Base-by-base conservation (phyloP, 30 jellyfish, hydroid and myxozoan genomes). In the Aurelia aurita complex sp. Pacific region DNA sequence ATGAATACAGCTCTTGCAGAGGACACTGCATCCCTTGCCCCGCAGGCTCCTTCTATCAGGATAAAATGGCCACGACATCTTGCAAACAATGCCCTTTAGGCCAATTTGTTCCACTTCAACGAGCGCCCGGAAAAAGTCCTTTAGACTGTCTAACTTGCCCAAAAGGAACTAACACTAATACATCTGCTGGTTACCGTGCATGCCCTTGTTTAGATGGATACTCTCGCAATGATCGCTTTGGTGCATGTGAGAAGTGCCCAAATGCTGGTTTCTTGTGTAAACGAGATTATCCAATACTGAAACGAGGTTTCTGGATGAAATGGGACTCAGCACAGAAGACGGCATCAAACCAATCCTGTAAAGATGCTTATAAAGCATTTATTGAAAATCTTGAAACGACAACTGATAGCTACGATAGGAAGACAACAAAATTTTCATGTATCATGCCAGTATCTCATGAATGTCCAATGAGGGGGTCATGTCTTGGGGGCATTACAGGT, bases 71-170 rank as follows among this genome's bases (percentile, higher is more conserved):
- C 5, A 19, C 55, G 46, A 66, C 57, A 12, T 34, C 29, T n/a
- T 85, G 94, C 69, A 85, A 85, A 61, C 15, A 19, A 19, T 85
- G 94, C 35, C 83, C 84, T 5, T 10, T 38, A 5, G 94, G 94
- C 38, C 94, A 85, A 66, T 74, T 16, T 74, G 94, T 85, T 0
- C 78, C 83, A 1, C 88, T 69, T 1, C 16, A n/a, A 2, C 52
- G 35, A 15, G 59, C 84, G 10, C 88, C 88, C 16, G 94, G 94
- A 50, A 65, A 65, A 50, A 35, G 81, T 50, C 77, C 84, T 0
- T 65, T 78, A 57, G 86, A 75, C 40, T 85, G 94, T 34, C 38
- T 52, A 59, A 85, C 94, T 10, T 85, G 94, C 15, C 94, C 94
- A 12, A 57, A 3, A 7, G 88, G 88, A 0, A 85, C 94, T 2